Percentiles rank a stretch among this genome's conserved stretches.
phyloP scores from a whole-genome alignment of 2,113 vertebrate species.

The Alaudala cheleensis region DNA sequence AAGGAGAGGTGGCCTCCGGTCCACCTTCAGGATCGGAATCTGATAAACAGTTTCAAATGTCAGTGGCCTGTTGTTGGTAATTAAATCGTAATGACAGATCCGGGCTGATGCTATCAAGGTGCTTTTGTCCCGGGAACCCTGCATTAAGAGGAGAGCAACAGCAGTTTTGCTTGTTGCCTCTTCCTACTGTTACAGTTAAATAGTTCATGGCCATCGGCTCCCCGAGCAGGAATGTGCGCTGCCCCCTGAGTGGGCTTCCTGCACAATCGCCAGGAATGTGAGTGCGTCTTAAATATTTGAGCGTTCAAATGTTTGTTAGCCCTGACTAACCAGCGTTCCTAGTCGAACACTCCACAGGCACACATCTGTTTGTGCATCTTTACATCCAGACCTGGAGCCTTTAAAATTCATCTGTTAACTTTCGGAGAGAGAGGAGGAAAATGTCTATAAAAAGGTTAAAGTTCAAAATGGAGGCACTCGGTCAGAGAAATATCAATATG shows the following conservation, averaged over 20 bases:
- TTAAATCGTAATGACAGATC: conserved; percentile 66
- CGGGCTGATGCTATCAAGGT: conserved; percentile 48
- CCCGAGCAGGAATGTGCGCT: not conserved
- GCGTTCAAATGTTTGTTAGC: not conserved
- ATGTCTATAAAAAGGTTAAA: not conserved
- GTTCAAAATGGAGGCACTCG: not conserved
- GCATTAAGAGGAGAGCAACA: conserved; percentile 21
- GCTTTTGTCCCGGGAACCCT: conserved; percentile 45
- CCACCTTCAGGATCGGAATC: conserved; percentile 48
- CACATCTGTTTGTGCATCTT: not conserved
- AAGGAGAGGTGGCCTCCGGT: not conserved
- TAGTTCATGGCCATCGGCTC: not conserved
- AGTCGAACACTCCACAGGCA: not conserved
- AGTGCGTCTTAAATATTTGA: not conserved
- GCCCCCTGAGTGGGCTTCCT: not conserved
- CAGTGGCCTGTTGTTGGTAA: conserved; percentile 61
- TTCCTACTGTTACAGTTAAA: conserved; percentile 37
- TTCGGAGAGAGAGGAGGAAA: not conserved
- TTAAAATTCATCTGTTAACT: not conserved
- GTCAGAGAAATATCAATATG: conserved; percentile 42
- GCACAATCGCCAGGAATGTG: not conserved
- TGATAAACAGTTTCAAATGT: conserved; percentile 62
- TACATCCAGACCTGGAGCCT: not conserved
- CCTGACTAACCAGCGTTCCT: not conserved
- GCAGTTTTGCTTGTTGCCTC: conserved; percentile 51